Base-by-base conservation (phyloP, 2,797 vertebrate genomes). In the Lithobates sylvaticus region DNA sequence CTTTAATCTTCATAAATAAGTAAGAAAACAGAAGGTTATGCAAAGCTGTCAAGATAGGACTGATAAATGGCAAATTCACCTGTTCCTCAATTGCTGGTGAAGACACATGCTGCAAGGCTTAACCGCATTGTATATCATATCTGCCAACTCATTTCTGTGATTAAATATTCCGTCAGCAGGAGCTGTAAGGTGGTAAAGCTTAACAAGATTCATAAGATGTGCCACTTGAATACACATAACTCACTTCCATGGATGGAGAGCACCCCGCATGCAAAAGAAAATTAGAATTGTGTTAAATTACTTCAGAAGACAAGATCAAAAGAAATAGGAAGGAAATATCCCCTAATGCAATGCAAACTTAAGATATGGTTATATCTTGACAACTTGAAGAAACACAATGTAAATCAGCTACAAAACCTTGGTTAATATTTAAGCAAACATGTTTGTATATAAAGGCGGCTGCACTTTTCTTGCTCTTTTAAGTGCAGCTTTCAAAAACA, bases 81-180 rank as follows among this genome's bases (percentile, higher is more conserved):
- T 88, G 61, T 91, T 91, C 91, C 91, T 94, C 92, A 89, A 91
- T 93, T 94, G 94, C 91, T 0, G 1, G 90, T 87, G 89, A 92
- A 93, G 93, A 92, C 89, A 89, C 90, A 90, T 10, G 84, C 91
- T 71, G 87, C 90, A 88, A 91, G 90, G 89, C 92, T 92, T 92
- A 90, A 89, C 91, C 89, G 44, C 88, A 86, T 93, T 92, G 90
- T 95, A 93, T 90, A 94, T 95, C 94, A 95, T 93, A 94, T 89
- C 92, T 94, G 93, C 94, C 94, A 93, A 89, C 93, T 95, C 94
- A 94, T 95, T 95, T 90, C 93, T 94, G 93, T 95, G 95, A 96
- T 96, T 96, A 96, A 96, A 96, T 95, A 95, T 95, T 95, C 94
- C 92, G 95, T 94, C 94, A 94, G 93, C 44, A 89, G 50, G 50